Percentiles rank a stretch among this genome's conserved stretches.
Conservation (phyloP, 2,888 invertebrate genomes). For the Drosophila incognita region DNA sequence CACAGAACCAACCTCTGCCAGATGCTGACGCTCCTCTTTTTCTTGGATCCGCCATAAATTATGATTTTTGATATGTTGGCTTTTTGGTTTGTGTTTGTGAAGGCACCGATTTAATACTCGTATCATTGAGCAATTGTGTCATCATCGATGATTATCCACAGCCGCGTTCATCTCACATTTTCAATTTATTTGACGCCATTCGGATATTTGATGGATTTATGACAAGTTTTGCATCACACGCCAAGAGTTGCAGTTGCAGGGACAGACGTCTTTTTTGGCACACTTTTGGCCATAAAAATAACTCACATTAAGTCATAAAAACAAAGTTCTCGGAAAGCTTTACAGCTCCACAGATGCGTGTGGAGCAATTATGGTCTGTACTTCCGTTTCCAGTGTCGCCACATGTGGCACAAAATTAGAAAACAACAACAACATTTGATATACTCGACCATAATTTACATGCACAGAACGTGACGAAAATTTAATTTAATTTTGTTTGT, state of each 20-base stretch:
- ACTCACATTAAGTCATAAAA: constrained; percentile 23
- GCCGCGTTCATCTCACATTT: constrained; percentile 5
- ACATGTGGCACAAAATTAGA: constrained; percentile 41
- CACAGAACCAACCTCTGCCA: constrained; percentile 41
- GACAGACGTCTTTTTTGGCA: constrained; percentile 29
- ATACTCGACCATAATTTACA: constrained; percentile 58
- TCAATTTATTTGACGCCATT: constrained; percentile 8
- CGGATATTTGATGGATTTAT: constrained; percentile 45
- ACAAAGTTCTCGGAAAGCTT: constrained; percentile 26
- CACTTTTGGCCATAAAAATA: constrained; percentile 44
- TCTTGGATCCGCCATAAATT: constrained; percentile 36
- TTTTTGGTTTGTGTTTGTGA: constrained; percentile 8
- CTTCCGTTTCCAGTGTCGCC: constrained; percentile 60
- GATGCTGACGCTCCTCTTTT: constrained; percentile 49
- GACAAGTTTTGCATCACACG: constrained; percentile 24
- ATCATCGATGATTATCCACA: constrained; percentile 41
- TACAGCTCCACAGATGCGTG: constrained; percentile 49
- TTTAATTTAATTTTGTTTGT: constrained; percentile 52
- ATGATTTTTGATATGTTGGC: constrained; percentile 27
- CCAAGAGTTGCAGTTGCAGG: constrained; percentile 6
- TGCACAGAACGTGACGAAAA: constrained; percentile 71
- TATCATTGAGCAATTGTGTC: constrained; percentile 46
- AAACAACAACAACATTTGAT: constrained; percentile 34
- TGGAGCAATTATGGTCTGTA: constrained; percentile 64
- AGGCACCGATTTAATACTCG: neutral